Percentiles rank a stretch among this genome's conserved stretches.
Conservation (phyloP, 2,888 invertebrate genomes). For the Ormyrus labotus region DNA sequence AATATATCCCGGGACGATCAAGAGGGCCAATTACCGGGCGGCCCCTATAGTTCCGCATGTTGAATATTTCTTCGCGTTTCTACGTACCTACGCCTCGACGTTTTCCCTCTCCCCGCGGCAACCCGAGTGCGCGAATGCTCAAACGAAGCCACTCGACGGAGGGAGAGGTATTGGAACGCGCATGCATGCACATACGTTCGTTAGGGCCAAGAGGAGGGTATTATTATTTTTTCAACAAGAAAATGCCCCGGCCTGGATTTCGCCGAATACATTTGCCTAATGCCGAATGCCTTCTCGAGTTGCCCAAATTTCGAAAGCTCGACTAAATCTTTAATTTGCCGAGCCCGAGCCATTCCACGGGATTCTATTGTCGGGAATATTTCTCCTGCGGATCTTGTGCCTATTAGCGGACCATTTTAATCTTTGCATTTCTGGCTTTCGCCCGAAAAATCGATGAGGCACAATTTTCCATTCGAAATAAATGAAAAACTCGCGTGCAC, state of each 20-base stretch:
- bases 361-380: too few relatives aligned
- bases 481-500: too few relatives aligned
- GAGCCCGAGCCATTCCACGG: not conserved
- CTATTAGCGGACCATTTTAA: too few relatives aligned
- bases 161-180: conserved; percentile 59
- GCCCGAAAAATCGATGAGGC: too few relatives aligned
- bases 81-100: conserved; percentile 44
- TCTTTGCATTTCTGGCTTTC: too few relatives aligned
- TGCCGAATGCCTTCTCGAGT: not conserved
- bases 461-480: too few relatives aligned
- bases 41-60: conserved; percentile 56
- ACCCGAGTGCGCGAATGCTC: conserved; percentile 63
- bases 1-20: conserved; percentile 65
- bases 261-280: not conserved
- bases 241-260: not conserved
- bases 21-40: conserved; percentile 74
- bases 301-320: too few relatives aligned
- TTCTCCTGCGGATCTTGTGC: too few relatives aligned
- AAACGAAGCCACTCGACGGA: conserved; percentile 64
- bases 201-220: conserved; percentile 46
- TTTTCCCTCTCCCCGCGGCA: conserved; percentile 57
- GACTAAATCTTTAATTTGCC: too few relatives aligned
- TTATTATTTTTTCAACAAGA: conserved; percentile 51
- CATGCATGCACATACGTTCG: conserved; percentile 59
- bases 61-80: conserved; percentile 36